phyloP scores from a whole-genome alignment of 2,888 invertebrate genomes.

The Nymphalis c-album region DNA sequence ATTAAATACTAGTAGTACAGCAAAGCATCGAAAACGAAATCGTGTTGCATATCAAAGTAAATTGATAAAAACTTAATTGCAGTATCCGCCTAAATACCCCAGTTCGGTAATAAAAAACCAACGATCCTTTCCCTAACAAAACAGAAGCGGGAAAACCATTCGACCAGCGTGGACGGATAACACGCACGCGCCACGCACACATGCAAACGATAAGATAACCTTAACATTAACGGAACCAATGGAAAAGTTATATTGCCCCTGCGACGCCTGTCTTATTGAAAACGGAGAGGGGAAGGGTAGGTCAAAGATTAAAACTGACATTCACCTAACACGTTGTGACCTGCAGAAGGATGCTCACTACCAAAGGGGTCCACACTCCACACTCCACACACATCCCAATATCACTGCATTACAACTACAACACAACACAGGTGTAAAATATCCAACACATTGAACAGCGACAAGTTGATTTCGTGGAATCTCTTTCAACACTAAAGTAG shows the following conservation, averaged over 20 bases:
- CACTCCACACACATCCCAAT: conserved; percentile 47
- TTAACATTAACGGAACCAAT: conserved; percentile 31
- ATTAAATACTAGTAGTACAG: not conserved
- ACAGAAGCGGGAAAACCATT: conserved; percentile 51
- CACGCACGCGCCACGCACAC: conserved; percentile 46
- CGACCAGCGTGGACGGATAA: conserved; percentile 41
- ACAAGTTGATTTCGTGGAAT: conserved; percentile 64
- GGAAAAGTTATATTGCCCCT: conserved; percentile 44
- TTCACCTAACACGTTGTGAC: conserved; percentile 56
- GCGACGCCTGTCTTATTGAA: conserved; percentile 33
- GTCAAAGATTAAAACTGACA: conserved; percentile 39
- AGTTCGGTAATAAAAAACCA: conserved; percentile 38
- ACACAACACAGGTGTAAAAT: conserved; percentile 38
- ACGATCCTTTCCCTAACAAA: conserved; percentile 47
- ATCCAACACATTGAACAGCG: conserved; percentile 46
- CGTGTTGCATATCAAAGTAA: conserved; percentile 1
- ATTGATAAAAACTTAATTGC: conserved; percentile 2
- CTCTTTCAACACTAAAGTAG: conserved; percentile 49
- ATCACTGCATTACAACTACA: conserved; percentile 15
- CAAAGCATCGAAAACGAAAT: conserved; percentile 3
- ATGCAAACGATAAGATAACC: conserved; percentile 33
- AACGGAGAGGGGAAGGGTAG: conserved; percentile 46
- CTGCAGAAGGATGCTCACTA: conserved; percentile 38
- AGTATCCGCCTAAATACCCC: conserved; percentile 40
- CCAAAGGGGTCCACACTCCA: conserved; percentile 49